Evolutionary conservation across 2,888 invertebrate genomes (phyloP), one percentile per base, ranked within the genome.

Genomic region (Ceramica pisi): DNA sequence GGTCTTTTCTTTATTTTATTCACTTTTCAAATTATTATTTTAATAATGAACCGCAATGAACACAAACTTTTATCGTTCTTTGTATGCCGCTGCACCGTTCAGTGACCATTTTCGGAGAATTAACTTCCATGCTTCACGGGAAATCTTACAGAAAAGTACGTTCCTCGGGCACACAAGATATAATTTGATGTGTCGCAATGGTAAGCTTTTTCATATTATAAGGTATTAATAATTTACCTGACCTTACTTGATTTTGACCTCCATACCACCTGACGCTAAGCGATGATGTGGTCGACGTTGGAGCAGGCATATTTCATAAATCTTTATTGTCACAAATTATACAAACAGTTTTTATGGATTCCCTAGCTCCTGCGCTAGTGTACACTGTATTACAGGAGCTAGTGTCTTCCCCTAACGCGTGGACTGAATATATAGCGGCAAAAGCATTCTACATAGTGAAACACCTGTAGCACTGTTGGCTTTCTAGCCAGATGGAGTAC

Each of bases 1-100:
- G 19, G 35, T 14, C 31, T 38, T 60, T 1, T 57, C 7, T 41
- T 41, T 16, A 6, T 55, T 59, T 10, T 44, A 44, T 35, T 63
- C 50, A n/a, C 35, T 64, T 60, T 63, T 19, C 14, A 31, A 50
- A 64, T 44, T 7, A 59, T 55, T 64, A 0, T 46, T 60, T 38
- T 38, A 8, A 70, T 10, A 59, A 26, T 38, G 1, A 21, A 21
- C 14, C 23, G 9, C 41, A 62, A 75, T 61, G 19, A 12, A 35
- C 31, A 2, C 6, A 31, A 31, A 31, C 31, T 31, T 31, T 31
- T 31, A 51, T 19, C 63, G 75, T 51, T 59, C 3, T 21, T 9
- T 21, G 46, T 44, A 10, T 44, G 44, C 51, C 4, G 19, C 50
- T 55, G 19, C n/a, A n/a, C 14, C 14, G 44, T 41, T 55, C 38